Conservation (phyloP, 2,888 invertebrate genomes). For the Cyclophora punctaria region DNA sequence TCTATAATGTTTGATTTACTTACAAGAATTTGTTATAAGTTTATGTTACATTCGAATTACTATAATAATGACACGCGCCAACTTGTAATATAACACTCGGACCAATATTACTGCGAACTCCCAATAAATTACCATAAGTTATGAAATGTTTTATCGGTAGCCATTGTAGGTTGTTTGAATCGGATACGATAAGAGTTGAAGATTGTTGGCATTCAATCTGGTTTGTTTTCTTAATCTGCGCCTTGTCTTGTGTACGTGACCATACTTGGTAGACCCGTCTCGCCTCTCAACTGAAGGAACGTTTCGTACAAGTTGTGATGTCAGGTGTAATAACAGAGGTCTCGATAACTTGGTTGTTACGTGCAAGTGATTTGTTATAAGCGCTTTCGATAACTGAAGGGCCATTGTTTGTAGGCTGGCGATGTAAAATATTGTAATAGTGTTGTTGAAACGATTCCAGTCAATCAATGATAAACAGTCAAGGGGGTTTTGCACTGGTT, state of each 20-base stretch:
- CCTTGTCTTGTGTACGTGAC: slow-evolving; percentile 39
- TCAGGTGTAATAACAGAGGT: slow-evolving; percentile 32
- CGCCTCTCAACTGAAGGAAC: slow-evolving; percentile 14
- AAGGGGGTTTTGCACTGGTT: slow-evolving; percentile 2
- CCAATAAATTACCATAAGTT: slow-evolving; percentile 20
- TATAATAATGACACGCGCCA: neutral
- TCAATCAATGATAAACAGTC: slow-evolving; percentile 24
- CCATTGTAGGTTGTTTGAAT: slow-evolving; percentile 26
- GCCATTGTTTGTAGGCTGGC: slow-evolving; percentile 51
- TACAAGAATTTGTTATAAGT: too few species aligned
- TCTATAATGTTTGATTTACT: too few species aligned
- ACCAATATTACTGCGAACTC: slow-evolving; percentile 4
- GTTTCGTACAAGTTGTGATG: slow-evolving; percentile 10
- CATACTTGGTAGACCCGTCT: slow-evolving; percentile 23
- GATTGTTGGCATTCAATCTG: slow-evolving; percentile 42
- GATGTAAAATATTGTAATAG: slow-evolving; percentile 44
- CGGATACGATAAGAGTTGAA: slow-evolving; percentile 43
- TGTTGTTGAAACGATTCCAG: slow-evolving; percentile 26
- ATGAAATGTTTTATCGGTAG: slow-evolving; percentile 14
- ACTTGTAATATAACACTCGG: neutral
- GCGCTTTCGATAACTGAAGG: slow-evolving; percentile 49
- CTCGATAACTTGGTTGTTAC: slow-evolving; percentile 32
- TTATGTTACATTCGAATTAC: too few species aligned
- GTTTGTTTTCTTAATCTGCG: slow-evolving; percentile 60
- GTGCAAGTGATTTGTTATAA: slow-evolving; percentile 51